Evolutionary conservation across 2,888 invertebrate species (phyloP).

Genomic region (Leptinotarsa peninsularis): DNA sequence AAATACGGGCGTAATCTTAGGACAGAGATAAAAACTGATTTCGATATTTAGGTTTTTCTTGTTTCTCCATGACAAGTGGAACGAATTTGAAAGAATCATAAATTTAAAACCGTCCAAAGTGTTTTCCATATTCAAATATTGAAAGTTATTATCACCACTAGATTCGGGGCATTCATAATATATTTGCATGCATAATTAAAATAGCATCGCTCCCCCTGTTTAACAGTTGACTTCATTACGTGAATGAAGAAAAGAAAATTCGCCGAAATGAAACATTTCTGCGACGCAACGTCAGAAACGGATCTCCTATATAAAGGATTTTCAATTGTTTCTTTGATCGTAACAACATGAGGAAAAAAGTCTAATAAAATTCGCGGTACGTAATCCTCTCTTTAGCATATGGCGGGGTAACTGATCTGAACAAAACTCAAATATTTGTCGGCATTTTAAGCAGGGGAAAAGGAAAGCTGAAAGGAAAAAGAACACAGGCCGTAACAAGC

Average conservation of each 20-base stretch:
- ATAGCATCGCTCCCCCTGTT: slow-evolving; percentile 35
- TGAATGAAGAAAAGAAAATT: slow-evolving; percentile 41
- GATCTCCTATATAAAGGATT: slow-evolving; percentile 39
- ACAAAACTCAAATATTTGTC: slow-evolving; percentile 61
- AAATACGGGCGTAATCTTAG: background rate
- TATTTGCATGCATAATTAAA: slow-evolving; percentile 47
- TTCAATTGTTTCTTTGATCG: slow-evolving; percentile 50
- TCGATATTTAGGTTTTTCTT: background rate
- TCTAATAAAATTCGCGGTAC: slow-evolving; percentile 51
- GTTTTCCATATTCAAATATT: slow-evolving; percentile 47
- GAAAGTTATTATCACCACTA: slow-evolving; percentile 44
- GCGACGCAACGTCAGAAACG: slow-evolving; percentile 32
- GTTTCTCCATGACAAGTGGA: background rate
- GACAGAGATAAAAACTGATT: background rate
- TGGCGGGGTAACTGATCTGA: slow-evolving; percentile 58
- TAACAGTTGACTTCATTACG: slow-evolving; percentile 41
- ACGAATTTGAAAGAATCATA: slow-evolving; percentile 16
- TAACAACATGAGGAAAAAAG: slow-evolving; percentile 43
- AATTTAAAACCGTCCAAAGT: slow-evolving; percentile 37
- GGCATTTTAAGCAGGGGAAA: slow-evolving; percentile 59
- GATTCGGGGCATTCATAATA: slow-evolving; percentile 43
- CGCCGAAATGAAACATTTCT: slow-evolving; percentile 42
- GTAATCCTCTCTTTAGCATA: slow-evolving; percentile 60
- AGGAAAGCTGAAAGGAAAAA: slow-evolving; percentile 43
- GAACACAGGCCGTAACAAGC: slow-evolving; percentile 38